phyloP scores from a whole-genome alignment of 2,888 invertebrate genomes.

The Synergus gifuensis region DNA sequence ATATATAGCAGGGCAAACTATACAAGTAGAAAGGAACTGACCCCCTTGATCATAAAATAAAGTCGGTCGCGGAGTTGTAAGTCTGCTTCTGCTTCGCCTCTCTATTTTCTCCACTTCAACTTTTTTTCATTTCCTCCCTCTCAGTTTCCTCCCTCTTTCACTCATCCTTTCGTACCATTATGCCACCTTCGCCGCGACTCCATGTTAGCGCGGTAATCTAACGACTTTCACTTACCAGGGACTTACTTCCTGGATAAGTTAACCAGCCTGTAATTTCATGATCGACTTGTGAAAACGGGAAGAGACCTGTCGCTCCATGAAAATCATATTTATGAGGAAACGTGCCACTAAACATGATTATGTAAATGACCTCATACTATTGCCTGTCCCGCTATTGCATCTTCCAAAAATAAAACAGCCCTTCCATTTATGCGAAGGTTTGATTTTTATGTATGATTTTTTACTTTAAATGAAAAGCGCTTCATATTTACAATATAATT shows the following conservation, averaged over 20 bases:
- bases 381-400: too few relatives aligned
- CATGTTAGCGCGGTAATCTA: conserved; percentile 45
- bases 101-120: conserved; percentile 15
- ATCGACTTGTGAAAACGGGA: conserved; percentile 55
- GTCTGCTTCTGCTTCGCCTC: not conserved
- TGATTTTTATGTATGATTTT: too few relatives aligned
- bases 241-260: conserved; percentile 69
- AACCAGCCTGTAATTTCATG: conserved; percentile 58
- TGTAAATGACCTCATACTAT: conserved; percentile 14
- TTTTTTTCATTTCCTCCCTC: conserved; percentile 21
- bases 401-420: too few relatives aligned
- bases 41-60: conserved; percentile 2
- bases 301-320: conserved; percentile 36
- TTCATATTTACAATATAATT: not conserved
- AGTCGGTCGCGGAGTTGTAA: not conserved
- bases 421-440: not conserved
- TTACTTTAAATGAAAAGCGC: not conserved
- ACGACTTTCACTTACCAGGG: conserved; percentile 70
- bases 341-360: conserved; percentile 37
- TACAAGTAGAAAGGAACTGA: not conserved
- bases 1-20: not conserved
- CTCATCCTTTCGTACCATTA: conserved; percentile 33
- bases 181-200: conserved; percentile 44
- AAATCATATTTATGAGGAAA: conserved; percentile 38
- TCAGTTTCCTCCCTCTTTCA: conserved; percentile 9